Conservation (phyloP, 2,888 invertebrate species). For the Eilema sororculum region DNA sequence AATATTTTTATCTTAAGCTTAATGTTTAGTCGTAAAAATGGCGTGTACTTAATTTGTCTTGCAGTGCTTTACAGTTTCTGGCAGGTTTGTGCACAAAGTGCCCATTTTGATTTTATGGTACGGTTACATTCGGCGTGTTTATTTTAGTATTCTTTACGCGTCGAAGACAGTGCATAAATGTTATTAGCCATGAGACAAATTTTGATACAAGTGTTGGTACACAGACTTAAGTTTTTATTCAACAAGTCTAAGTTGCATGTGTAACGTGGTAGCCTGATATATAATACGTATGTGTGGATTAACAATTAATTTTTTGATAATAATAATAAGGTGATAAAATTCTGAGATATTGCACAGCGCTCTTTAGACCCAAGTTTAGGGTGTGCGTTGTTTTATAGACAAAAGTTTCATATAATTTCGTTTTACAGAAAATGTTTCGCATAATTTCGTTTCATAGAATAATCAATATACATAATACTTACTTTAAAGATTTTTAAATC, state of each 20-base stretch:
- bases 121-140: conserved; percentile 31
- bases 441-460: too few relatives aligned
- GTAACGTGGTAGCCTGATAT: not conserved
- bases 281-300: not conserved
- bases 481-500: too few relatives aligned
- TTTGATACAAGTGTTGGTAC: too few relatives aligned
- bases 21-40: conserved; percentile 20
- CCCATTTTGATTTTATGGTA: conserved; percentile 45
- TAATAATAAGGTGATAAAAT: not conserved
- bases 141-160: conserved; percentile 25
- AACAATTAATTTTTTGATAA: not conserved
- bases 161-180: conserved; percentile 11
- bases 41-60: conserved; percentile 21
- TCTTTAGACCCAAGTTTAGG: too few relatives aligned
- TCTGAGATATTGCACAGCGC: too few relatives aligned
- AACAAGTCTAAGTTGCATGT: not conserved
- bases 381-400: too few relatives aligned
- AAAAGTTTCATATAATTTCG: too few relatives aligned
- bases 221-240: too few relatives aligned
- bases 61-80: conserved; percentile 26
- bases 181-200: too few relatives aligned
- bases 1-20: conserved; percentile 14
- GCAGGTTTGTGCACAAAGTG: conserved; percentile 33
- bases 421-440: too few relatives aligned
- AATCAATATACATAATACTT: too few relatives aligned